Base-by-base conservation (phyloP, 2,888 invertebrate genomes). In the Digitonthophagus gazella region DNA sequence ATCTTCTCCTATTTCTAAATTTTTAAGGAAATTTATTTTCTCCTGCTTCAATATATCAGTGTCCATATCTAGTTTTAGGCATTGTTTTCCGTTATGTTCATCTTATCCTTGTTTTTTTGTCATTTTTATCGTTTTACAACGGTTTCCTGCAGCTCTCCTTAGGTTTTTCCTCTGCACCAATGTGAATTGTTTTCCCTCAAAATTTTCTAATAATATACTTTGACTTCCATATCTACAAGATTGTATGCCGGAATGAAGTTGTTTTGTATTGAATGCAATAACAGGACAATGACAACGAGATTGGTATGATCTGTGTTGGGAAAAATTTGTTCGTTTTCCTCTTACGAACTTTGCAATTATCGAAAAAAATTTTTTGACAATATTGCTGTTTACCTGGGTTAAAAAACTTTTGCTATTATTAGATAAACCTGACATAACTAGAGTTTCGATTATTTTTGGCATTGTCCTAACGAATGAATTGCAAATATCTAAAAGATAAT, bases 311-410 rank as follows among this genome's bases (percentile, higher is more conserved):
- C n/a, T n/a, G n/a, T n/a, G n/a, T n/a, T 68, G 15, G 15, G 70
- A 58, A 68, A 65, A 73, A 69, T 73, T 74, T 5, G 71, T 69
- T 65, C 74, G 44, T 71, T 73, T 74, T 6, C 72, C 75, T 20
- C 74, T 72, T 8, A 74, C 68, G 15, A 70, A 66, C 58, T 74
- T 74, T 15, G 72, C 71, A 16, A 74, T 71, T 2, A 72, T 61
- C 8, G 64, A 65, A 66, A 66, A 22, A 20, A 67, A 67, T 66
- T 65, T 15, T 15, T 67, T 65, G 8, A 54, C 70, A 65, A 19
- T 15, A 16, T 67, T 67, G 15, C 55, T 67, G 54, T 67, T 18
- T n/a, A n/a, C n/a, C n/a, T n/a, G n/a, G n/a, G n/a, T n/a, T n/a
- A n/a, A n/a, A n/a, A n/a, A n/a, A n/a, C n/a, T n/a, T n/a, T n/a